These are phyloP conservation scores for Rousettus leschenaultii DNA, from an alignment of 2,113 vertebrate genomes.

Conservation along the genomic window DNA sequence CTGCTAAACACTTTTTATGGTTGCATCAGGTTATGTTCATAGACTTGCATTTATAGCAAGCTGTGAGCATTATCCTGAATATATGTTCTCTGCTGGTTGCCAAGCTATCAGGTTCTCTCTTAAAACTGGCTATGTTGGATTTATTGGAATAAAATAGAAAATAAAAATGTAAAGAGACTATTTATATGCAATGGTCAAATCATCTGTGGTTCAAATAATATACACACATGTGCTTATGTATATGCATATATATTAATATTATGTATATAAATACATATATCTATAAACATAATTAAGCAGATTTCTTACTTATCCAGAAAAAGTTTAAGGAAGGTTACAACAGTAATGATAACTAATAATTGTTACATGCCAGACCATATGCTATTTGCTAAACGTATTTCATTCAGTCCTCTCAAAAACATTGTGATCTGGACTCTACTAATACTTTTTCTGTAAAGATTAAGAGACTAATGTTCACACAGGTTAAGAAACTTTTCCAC, in stretches of 20 bases:
- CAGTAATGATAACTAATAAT: background rate
- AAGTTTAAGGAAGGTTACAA: background rate
- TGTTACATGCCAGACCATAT: background rate
- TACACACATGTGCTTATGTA: background rate
- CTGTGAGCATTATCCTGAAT: conserved; percentile 68
- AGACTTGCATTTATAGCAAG: conserved; percentile 58
- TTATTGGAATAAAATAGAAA: conserved; percentile 56
- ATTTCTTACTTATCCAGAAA: background rate
- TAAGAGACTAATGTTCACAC: background rate
- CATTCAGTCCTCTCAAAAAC: background rate
- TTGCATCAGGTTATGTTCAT: conserved; percentile 46
- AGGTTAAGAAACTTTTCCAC: background rate
- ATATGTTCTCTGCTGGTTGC: conserved; percentile 54
- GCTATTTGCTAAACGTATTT: background rate
- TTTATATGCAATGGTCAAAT: conserved; percentile 45
- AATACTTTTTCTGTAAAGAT: background rate
- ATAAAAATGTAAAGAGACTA: conserved; percentile 35
- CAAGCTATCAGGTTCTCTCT: conserved; percentile 29
- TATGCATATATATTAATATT: background rate
- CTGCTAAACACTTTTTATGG: conserved; percentile 48
- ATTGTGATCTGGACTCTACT: background rate
- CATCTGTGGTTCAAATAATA: background rate
- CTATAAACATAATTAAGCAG: background rate
- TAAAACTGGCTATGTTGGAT: conserved; percentile 32
- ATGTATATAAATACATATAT: background rate